phyloP scores from a whole-genome alignment of 2,797 vertebrate species.

The Siniperca undulata region DNA sequence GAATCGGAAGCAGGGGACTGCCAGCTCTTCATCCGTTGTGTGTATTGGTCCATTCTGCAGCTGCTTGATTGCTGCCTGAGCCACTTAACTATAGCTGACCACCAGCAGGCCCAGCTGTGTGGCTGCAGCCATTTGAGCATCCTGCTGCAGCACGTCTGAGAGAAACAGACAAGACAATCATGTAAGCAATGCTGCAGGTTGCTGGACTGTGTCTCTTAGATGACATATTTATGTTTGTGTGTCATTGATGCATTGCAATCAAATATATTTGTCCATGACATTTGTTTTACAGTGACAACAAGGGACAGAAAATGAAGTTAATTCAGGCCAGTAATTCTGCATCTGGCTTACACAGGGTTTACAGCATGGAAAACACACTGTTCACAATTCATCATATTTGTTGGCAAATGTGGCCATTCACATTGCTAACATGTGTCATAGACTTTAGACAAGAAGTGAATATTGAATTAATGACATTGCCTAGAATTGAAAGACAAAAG shows the following conservation, averaged over 20 bases:
- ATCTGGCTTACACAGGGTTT: constrained; percentile 23
- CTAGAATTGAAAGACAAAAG: background rate
- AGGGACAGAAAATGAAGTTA: constrained; percentile 19
- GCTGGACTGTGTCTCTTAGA: constrained; percentile 20
- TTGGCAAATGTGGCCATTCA: constrained; percentile 2
- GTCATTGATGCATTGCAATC: constrained; percentile 3
- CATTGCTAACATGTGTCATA: background rate
- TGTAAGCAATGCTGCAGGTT: constrained; percentile 13
- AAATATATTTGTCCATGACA: constrained; percentile 8
- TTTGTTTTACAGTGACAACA: constrained; percentile 10
- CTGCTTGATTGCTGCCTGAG: constrained; percentile 72
- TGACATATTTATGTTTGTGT: background rate
- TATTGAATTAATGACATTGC: background rate
- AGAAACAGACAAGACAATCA: constrained; percentile 1
- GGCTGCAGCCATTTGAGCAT: constrained; percentile 49
- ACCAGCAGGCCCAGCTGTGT: constrained; percentile 67
- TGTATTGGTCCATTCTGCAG: constrained; percentile 71
- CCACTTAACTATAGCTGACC: constrained; percentile 71
- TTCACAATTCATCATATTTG: background rate
- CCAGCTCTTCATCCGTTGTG: constrained; percentile 57
- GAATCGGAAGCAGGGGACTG: constrained; percentile 74
- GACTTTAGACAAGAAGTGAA: background rate
- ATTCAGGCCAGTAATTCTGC: constrained; percentile 9
- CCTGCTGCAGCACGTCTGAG: constrained; percentile 37
- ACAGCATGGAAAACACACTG: background rate